Percentiles rank a stretch among this genome's conserved stretches.
Conservation (phyloP, 2,888 invertebrate species). For the Serripes groenlandicus region DNA sequence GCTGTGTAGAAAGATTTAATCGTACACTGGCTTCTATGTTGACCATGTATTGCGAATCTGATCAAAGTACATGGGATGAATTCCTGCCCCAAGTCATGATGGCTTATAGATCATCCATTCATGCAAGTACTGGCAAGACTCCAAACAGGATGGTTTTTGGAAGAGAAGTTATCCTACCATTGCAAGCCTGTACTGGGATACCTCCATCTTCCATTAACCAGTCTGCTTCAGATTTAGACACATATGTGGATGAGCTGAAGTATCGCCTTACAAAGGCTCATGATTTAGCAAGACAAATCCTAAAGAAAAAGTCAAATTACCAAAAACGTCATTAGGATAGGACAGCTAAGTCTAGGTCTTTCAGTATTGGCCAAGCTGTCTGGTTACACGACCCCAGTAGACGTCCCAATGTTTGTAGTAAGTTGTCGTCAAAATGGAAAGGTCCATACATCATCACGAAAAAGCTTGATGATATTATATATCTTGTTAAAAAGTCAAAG, state of each 20-base stretch:
- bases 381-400: constrained; percentile 23
- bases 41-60: constrained; percentile 62
- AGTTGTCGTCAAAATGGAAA: constrained; percentile 40
- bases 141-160: constrained; percentile 60
- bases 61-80: constrained; percentile 75
- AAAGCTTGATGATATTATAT: constrained; percentile 31
- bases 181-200: constrained; percentile 41
- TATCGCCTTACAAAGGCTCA: constrained; percentile 25
- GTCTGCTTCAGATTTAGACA: neutral
- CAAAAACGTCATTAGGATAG: constrained; percentile 45
- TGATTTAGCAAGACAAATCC: constrained; percentile 23
- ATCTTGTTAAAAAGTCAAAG: constrained; percentile 30
- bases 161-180: constrained; percentile 56
- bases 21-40: constrained; percentile 68
- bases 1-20: constrained; percentile 73
- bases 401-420: constrained; percentile 32
- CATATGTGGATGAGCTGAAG: constrained; percentile 32
- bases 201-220: neutral
- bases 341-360: neutral
- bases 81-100: constrained; percentile 65
- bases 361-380: constrained; percentile 1
- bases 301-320: constrained; percentile 31
- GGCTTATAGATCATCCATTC: constrained; percentile 67
- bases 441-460: constrained; percentile 46
- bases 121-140: constrained; percentile 60